These are phyloP conservation scores for Papilio polyxenes DNA, from an alignment of 1,140 invertebrate species.

Conservation along the genomic window DNA sequence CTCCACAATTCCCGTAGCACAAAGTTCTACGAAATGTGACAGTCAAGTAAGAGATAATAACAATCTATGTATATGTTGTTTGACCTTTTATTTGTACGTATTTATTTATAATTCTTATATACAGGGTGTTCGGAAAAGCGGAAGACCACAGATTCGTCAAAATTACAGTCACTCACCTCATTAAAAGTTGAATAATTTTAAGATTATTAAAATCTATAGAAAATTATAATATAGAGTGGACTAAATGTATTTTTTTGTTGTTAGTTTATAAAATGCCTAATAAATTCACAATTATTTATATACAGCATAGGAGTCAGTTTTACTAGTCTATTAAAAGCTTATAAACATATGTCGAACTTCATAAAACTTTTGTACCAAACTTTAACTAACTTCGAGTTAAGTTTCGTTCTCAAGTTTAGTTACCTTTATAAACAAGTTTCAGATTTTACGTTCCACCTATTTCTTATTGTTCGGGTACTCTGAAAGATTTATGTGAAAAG, in stretches of 20 bases:
- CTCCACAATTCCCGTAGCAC: neutral
- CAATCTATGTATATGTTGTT: neutral
- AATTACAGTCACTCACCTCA: too few species aligned
- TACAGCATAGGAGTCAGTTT: neutral
- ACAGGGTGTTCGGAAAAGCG: too few species aligned
- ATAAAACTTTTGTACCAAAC: conserved; percentile 12
- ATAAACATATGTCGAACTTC: neutral
- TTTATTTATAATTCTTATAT: too few species aligned
- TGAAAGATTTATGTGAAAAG: conserved; percentile 16
- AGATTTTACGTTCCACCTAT: conserved; percentile 23
- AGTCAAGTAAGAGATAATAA: neutral
- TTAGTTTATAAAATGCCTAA: too few species aligned
- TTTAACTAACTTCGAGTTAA: conserved; percentile 1
- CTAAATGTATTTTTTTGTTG: too few species aligned
- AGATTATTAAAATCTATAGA: too few species aligned
- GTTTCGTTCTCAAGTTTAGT: neutral
- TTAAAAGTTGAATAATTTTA: too few species aligned
- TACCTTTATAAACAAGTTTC: conserved; percentile 12
- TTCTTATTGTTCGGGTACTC: neutral
- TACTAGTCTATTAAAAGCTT: neutral
- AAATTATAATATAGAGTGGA: too few species aligned
- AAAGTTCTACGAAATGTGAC: neutral
- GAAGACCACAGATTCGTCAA: too few species aligned
- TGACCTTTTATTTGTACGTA: too few species aligned
- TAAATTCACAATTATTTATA: neutral